These are phyloP conservation scores for Chorisops tibialis DNA, from an alignment of 2,888 invertebrate species.

Conservation along the genomic window DNA sequence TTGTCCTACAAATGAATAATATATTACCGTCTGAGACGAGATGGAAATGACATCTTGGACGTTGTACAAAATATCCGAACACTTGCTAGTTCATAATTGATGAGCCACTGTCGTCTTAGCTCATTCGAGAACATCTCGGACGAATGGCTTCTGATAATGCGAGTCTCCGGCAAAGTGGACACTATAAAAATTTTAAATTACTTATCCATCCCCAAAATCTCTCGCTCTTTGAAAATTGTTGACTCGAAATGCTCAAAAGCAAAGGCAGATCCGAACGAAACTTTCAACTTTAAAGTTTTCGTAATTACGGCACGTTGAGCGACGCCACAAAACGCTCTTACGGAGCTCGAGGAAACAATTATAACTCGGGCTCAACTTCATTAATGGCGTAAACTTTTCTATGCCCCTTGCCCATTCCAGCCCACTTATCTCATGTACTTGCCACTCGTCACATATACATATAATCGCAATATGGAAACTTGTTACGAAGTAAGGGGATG, in stretches of 20 bases:
- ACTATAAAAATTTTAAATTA: constrained; percentile 3
- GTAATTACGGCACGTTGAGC: constrained; percentile 34
- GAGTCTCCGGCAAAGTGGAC: not conserved
- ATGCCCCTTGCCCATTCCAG: constrained; percentile 5
- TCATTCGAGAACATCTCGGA: not conserved
- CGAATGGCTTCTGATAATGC: not conserved
- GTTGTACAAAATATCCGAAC: constrained; percentile 22
- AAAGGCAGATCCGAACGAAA: constrained; percentile 14
- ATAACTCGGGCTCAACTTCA: constrained; percentile 34
- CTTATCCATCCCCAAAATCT: not conserved
- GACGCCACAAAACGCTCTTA: constrained; percentile 33
- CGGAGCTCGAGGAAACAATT: constrained; percentile 33
- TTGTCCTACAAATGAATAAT: constrained; percentile 29
- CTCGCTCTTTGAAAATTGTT: not conserved
- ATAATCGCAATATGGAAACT: not conserved
- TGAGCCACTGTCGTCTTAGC: not conserved
- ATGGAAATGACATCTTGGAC: constrained; percentile 22
- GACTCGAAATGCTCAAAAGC: not conserved
- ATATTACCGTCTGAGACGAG: constrained; percentile 28
- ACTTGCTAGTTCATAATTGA: constrained; percentile 19
- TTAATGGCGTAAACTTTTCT: constrained; percentile 34
- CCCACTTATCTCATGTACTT: too few species aligned
- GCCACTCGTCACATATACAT: too few species aligned
- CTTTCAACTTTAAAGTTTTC: constrained; percentile 33
- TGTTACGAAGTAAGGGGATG: constrained; percentile 18